Evolutionary conservation across 2,888 invertebrate species (phyloP).

Genomic region (Trisateles emortualis): DNA sequence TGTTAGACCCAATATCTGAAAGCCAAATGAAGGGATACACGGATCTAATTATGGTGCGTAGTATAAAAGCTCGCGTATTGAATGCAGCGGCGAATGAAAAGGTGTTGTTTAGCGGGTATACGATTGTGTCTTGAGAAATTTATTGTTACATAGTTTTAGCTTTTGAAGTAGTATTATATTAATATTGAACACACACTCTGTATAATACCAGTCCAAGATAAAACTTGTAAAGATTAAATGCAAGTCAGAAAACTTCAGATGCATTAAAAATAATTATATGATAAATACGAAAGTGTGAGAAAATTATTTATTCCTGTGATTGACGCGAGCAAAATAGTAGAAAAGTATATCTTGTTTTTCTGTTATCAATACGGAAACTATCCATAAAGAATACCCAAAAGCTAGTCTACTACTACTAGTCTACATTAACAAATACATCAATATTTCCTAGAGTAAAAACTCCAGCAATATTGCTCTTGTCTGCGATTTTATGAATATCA

Average conservation of each 20-base stretch:
- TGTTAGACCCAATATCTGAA: constrained; percentile 1
- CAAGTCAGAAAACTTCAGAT: no score
- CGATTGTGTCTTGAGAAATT: not conserved
- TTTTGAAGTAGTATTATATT: not conserved
- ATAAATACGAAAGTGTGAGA: no score
- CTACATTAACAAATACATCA: constrained; percentile 3
- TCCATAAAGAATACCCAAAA: not conserved
- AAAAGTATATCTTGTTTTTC: no score
- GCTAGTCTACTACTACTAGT: not conserved
- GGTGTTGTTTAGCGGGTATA: not conserved
- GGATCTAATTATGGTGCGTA: not conserved
- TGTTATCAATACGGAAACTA: no score
- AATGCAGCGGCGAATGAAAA: not conserved
- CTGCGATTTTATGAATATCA: constrained; percentile 13
- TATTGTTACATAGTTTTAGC: not conserved
- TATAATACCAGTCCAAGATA: no score
- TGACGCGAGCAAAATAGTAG: no score
- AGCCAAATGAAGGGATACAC: constrained; percentile 6
- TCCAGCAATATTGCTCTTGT: constrained; percentile 10
- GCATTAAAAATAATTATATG: no score
- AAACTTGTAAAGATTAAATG: no score
- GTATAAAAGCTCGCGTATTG: not conserved
- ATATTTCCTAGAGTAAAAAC: constrained; percentile 7
- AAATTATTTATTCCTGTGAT: no score
- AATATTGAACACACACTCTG: no score